A percentile compares a stretch with the other conserved stretches of the same genome.
Conservation (phyloP, 2,888 invertebrate genomes). For the Abscondita cerata region DNA sequence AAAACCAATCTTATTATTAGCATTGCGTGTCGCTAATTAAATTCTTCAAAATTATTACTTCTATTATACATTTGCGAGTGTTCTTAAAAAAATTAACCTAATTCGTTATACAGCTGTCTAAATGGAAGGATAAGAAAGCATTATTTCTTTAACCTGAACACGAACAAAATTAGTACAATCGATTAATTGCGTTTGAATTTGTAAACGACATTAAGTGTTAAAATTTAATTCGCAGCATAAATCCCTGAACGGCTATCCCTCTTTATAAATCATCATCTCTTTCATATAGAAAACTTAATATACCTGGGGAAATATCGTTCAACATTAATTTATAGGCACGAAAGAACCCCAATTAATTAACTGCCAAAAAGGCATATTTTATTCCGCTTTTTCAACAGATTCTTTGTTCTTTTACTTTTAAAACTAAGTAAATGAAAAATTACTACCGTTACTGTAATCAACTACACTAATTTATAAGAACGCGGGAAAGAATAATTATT, state of each 20-base stretch:
- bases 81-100: too few species aligned
- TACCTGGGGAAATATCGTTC: conserved; percentile 29
- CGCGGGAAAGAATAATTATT: conserved; percentile 1
- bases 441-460: conserved; percentile 8
- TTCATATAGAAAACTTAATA: conserved; percentile 23
- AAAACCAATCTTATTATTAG: too few species aligned
- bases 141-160: too few species aligned
- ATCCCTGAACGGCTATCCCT: conserved; percentile 23
- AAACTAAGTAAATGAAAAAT: conserved; percentile 18
- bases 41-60: too few species aligned
- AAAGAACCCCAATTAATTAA: conserved; percentile 29
- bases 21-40: too few species aligned
- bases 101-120: too few species aligned
- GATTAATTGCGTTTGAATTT: too few species aligned
- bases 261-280: conserved; percentile 26
- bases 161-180: too few species aligned
- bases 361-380: conserved; percentile 23
- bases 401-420: conserved; percentile 16
- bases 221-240: conserved; percentile 23
- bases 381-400: conserved; percentile 20
- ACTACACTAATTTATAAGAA: conserved; percentile 14
- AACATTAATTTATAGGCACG: conserved; percentile 25
- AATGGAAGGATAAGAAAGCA: too few species aligned
- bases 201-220: background rate
- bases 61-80: too few species aligned